phyloP scores from a whole-genome alignment of 2,888 invertebrate genomes.

The Phania funesta region DNA sequence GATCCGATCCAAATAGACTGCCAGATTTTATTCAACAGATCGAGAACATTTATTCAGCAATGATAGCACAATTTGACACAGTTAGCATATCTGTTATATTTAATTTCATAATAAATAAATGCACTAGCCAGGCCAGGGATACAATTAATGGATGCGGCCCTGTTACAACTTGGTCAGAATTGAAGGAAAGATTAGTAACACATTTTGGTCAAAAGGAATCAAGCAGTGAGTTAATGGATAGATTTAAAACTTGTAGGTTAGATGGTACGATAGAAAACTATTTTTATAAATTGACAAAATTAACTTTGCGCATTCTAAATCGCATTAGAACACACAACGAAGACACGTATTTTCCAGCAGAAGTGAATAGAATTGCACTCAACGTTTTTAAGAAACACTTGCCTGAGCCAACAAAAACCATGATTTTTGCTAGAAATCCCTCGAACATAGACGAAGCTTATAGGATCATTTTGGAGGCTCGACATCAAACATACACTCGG shows the following conservation, averaged over 20 bases:
- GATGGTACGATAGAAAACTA: constrained; percentile 14
- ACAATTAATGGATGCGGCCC: too few relatives aligned
- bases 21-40: too few relatives aligned
- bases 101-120: too few relatives aligned
- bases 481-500: background rate
- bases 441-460: background rate
- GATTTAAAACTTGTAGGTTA: background rate
- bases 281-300: constrained; percentile 4
- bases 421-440: background rate
- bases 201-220: constrained; percentile 10
- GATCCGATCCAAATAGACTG: too few relatives aligned
- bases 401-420: background rate
- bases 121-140: too few relatives aligned
- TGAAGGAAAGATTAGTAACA: background rate
- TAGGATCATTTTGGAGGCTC: background rate
- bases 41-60: too few relatives aligned
- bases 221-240: constrained; percentile 2
- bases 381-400: background rate
- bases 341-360: background rate
- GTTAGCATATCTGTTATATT: too few relatives aligned
- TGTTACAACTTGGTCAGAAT: background rate
- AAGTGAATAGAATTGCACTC: background rate
- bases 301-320: background rate
- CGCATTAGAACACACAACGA: background rate
- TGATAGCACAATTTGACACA: too few relatives aligned